Evolutionary conservation across 2,888 invertebrate genomes (phyloP).

Genomic region (Mesorhabditis spiculigera): DNA sequence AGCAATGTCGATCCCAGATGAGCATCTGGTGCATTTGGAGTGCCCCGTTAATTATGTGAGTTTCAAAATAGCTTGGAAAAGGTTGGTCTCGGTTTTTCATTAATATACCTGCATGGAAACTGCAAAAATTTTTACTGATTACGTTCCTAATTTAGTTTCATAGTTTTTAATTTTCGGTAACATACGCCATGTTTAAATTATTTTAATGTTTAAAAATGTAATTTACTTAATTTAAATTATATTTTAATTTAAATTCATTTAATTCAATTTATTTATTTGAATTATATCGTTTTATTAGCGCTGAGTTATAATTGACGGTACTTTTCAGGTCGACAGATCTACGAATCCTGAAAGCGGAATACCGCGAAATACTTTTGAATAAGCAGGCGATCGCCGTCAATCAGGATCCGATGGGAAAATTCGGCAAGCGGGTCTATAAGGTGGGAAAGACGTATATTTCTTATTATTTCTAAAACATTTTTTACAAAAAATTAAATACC

Average conservation of each 20-base stretch:
- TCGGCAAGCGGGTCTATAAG: constrained; percentile 44
- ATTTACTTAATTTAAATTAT: no score
- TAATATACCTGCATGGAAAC: no score
- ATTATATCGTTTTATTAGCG: no score
- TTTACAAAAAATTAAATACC: no score
- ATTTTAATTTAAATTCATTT: no score
- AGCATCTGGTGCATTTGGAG: constrained; percentile 32
- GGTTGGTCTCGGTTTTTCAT: background rate
- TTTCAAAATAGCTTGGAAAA: background rate
- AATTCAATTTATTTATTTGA: no score
- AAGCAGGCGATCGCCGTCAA: constrained; percentile 48
- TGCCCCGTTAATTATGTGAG: constrained; percentile 14
- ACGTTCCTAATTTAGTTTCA: no score
- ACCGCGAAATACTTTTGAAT: constrained; percentile 42
- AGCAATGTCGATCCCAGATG: constrained; percentile 36
- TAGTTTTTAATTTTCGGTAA: background rate
- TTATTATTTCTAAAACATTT: background rate
- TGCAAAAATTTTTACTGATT: no score
- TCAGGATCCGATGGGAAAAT: constrained; percentile 52
- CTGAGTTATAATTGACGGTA: no score
- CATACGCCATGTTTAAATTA: background rate
- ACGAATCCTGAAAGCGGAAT: constrained; percentile 25
- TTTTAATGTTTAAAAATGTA: background rate
- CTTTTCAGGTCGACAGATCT: constrained; percentile 34
- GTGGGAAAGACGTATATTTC: constrained; percentile 18